Evolutionary conservation across 2,113 vertebrate genomes (phyloP).

Genomic region (Pachycephala philippinensis): DNA sequence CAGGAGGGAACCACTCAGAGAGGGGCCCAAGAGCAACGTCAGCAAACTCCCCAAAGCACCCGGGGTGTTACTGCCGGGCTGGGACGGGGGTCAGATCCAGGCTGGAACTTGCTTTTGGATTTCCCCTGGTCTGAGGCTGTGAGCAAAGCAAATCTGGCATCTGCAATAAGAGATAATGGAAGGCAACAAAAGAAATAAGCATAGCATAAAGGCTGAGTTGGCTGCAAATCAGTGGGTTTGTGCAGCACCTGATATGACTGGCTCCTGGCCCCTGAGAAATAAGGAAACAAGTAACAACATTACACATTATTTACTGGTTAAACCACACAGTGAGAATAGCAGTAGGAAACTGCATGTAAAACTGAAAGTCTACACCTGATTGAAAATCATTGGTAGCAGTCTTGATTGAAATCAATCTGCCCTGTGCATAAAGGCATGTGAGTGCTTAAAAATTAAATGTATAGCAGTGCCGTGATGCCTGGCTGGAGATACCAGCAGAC

Average conservation of each 20-base stretch:
- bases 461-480: neutral
- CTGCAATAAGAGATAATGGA: neutral
- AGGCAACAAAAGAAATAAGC: neutral
- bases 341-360: neutral
- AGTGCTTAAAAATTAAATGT: neutral
- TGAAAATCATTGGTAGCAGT: neutral
- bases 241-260: neutral
- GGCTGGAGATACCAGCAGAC: neutral
- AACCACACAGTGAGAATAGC: neutral
- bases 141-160: neutral
- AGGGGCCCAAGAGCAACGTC: accelerated
- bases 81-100: neutral
- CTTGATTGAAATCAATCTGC: neutral
- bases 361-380: neutral
- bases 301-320: neutral
- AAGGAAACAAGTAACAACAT: neutral
- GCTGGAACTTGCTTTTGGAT: neutral
- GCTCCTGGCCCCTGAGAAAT: neutral
- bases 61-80: accelerated
- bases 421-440: neutral
- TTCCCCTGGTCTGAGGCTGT: neutral
- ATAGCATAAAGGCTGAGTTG: neutral
- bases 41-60: neutral
- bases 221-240: neutral
- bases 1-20: neutral